phyloP scores from a whole-genome alignment of 2,797 vertebrate genomes.

The Loris lydekkerianus region DNA sequence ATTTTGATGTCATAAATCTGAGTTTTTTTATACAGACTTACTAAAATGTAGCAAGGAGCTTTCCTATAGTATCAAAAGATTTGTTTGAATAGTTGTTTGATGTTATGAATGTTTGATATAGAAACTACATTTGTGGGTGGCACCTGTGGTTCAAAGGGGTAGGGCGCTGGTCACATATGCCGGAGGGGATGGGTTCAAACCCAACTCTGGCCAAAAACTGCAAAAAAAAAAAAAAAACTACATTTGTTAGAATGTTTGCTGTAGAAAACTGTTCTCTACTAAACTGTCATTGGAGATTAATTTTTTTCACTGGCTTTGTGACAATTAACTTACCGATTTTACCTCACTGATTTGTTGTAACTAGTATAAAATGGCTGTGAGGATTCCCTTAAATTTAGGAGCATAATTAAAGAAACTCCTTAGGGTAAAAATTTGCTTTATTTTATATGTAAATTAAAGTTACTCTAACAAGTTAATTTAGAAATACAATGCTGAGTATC shows the following conservation, averaged over 20 bases:
- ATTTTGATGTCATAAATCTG: background rate
- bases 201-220: too few species aligned
- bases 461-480: conserved; percentile 53
- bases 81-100: background rate
- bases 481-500: conserved; percentile 20
- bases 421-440: conserved; percentile 4
- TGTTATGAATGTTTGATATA: background rate
- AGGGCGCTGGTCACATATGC: too few species aligned
- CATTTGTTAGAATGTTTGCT: background rate
- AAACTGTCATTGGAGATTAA: background rate
- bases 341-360: conserved; percentile 27
- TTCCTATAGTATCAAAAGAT: background rate
- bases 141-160: too few species aligned
- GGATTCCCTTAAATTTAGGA: conserved; percentile 44
- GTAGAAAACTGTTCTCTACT: background rate
- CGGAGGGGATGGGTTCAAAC: too few species aligned
- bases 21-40: background rate
- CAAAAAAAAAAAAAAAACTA: background rate
- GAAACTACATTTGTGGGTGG: background rate
- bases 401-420: conserved; percentile 29
- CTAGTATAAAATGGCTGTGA: background rate
- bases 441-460: conserved; percentile 40
- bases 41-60: conserved; percentile 9
- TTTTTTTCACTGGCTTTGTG: conserved; percentile 43
- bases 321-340: conserved; percentile 53